Base-by-base conservation (phyloP, 2,113 vertebrate species). In the Myrmophylax atrothorax region DNA sequence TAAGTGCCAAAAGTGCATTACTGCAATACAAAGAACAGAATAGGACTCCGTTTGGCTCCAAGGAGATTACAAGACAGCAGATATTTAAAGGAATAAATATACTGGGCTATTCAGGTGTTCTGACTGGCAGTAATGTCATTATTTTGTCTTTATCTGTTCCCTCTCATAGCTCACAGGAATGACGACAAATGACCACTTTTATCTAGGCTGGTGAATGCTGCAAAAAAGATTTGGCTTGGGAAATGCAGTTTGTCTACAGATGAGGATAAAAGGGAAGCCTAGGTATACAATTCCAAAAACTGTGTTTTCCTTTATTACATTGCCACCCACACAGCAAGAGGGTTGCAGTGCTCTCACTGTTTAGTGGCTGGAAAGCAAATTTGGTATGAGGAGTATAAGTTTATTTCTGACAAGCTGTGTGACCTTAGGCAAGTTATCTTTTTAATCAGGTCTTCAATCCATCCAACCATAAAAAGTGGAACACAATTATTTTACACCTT, bases 81-180 rank as follows among this genome's bases (percentile, higher is more conserved):
- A 88, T 86, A 94, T 73, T 90, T 94, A 80, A 91, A 86, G 67
- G 14, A 89, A 49, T 50, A 94, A 82, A 73, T 76, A 63, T 35
- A 60, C 64, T 83, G 70, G 35, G 40, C 3, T 2, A 85, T 80
- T 93, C 74, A 83, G 63, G 74, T 56, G 81, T 79, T 95, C 91
- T 85, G 84, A 80, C 67, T 88, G 55, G 26, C 63, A 83, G 46
- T 85, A 56, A 52, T 77, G 69, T 59, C 67, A 87, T 83, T 85
- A 70, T 84, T 93, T 93, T 95, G 80, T 85, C 58, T 85, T 94
- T 31, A 73, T 91, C 76, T 92, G 55, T 73, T 67, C 85, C 95
- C 82, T 69, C 58, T 89, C 10, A 0, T 85, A 91, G 59, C 70
- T 94, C 70, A 52, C 46, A 42, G 74, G 78, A 66, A 88, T 83